Percentiles rank a stretch among this genome's conserved stretches.
phyloP scores from a whole-genome alignment of 23 tunicate genomes.

The Corella eumyota region DNA sequence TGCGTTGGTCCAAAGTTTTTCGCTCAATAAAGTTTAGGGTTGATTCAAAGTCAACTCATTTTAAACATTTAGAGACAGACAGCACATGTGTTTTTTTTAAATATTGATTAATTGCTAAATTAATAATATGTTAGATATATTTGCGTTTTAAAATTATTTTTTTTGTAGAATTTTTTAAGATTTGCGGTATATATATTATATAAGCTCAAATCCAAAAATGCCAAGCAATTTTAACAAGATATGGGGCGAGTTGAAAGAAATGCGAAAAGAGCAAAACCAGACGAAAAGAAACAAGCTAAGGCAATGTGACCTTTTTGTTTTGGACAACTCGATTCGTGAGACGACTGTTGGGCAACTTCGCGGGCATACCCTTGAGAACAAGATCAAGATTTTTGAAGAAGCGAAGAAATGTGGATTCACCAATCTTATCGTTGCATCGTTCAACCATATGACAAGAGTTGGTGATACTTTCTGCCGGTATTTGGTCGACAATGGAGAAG shows the following conservation, averaged over 20 bases:
- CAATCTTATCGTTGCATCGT: slow-evolving; percentile 8
- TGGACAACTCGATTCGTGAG: slow-evolving; percentile 21
- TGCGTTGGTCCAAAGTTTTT: too few relatives aligned
- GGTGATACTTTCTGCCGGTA: slow-evolving; percentile 24
- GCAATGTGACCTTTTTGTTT: slow-evolving; percentile 4
- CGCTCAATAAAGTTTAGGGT: too few relatives aligned
- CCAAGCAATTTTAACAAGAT: slow-evolving; percentile 15
- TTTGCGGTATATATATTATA: too few relatives aligned
- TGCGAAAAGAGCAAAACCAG: slow-evolving; percentile 1
- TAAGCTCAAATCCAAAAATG: too few relatives aligned
- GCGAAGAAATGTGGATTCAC: slow-evolving; percentile 17
- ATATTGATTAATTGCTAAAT: too few relatives aligned
- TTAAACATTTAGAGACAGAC: too few relatives aligned
- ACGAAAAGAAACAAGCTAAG: slow-evolving; percentile 10
- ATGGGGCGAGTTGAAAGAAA: neutral
- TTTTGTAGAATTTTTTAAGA: too few relatives aligned
- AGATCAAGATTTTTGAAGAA: slow-evolving; percentile 17
- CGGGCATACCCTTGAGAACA: slow-evolving; percentile 28
- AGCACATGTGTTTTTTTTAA: too few relatives aligned
- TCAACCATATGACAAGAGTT: slow-evolving; percentile 12
- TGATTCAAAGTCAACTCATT: too few relatives aligned
- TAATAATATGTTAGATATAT: too few relatives aligned
- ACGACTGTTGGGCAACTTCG: slow-evolving; percentile 21
- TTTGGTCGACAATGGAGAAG: slow-evolving; percentile 13
- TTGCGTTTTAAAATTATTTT: too few relatives aligned